Conservation (phyloP, 2,888 invertebrate species). For the Epistrophe eligans region DNA sequence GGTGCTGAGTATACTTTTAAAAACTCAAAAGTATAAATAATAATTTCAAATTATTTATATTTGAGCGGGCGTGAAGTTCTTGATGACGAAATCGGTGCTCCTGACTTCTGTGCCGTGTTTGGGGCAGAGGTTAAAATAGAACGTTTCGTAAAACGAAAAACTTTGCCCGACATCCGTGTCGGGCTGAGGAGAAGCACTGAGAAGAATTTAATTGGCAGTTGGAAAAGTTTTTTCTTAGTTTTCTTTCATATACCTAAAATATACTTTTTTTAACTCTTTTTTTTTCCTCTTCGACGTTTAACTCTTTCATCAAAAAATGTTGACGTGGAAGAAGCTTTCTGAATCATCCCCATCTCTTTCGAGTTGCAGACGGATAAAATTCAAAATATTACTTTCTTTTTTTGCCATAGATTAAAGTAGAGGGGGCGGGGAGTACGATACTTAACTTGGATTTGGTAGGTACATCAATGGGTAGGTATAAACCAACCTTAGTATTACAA, state of each 20-base stretch:
- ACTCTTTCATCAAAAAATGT: constrained; percentile 69
- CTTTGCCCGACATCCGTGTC: constrained; percentile 54
- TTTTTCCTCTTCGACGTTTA: constrained; percentile 6
- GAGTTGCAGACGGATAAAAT: constrained; percentile 54
- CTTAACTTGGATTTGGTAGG: constrained; percentile 14
- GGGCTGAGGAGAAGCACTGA: constrained; percentile 8
- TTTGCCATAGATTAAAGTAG: neutral
- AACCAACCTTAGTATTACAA: neutral
- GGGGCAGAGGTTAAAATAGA: constrained; percentile 20
- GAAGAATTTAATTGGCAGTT: constrained; percentile 71
- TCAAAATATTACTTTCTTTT: constrained; percentile 41
- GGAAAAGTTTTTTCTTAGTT: constrained; percentile 55
- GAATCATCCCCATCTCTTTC: constrained; percentile 33
- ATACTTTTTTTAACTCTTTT: neutral
- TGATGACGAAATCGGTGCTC: constrained; percentile 39
- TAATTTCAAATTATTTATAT: constrained; percentile 74
- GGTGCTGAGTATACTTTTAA: constrained; percentile 22
- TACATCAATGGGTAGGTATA: neutral
- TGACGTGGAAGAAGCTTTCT: constrained; percentile 59
- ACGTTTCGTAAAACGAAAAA: constrained; percentile 45
- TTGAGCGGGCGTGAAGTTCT: constrained; percentile 58
- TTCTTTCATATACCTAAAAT: constrained; percentile 11
- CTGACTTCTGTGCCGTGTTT: neutral
- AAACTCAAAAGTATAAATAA: constrained; percentile 69
- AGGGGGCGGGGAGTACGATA: neutral